Evolutionary conservation across 2,113 vertebrate species (phyloP), one percentile per base, ranked within the genome.

Genomic region (Apus apus): DNA sequence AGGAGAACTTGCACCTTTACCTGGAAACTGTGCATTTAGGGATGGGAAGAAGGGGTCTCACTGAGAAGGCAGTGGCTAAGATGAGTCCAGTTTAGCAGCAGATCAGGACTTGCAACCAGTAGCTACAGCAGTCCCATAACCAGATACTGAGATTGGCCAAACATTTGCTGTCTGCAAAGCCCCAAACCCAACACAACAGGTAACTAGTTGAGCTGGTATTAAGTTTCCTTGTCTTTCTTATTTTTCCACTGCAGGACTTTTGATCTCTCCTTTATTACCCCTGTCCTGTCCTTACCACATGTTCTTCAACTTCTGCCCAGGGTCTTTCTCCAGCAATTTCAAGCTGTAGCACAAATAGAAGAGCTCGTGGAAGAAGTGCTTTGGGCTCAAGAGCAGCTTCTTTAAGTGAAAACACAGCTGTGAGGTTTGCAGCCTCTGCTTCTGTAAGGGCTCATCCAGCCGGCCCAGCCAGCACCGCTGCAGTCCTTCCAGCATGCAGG

Each of bases 361-460:
- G 66, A 88, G 87, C 84, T 93, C 8, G 11, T 97, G 97, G 95
- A 97, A 97, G 94, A 95, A 96, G 92, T 91, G 88, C 85, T 29
- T 51, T 13, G 5, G 93, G 91, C 88, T 96, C 88, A 66, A 87
- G 95, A 97, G 89, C 96, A 95, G 93, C 80, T 90, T 94, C 94
- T 94, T 94, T 97, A 98, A 98, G 97, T 97, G 96, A 96, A 98
- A 98, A 97, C 94, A 95, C 97, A 97, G 97, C 97, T 97, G 97
- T 95, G 96, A 95, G 93, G 85, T 93, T 97, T 95, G 77, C 89
- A 97, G 97, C 70, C 85, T 43, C 64, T 3, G 13, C 97, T 97
- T 86, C 95, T 91, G 93, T 95, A 97, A 91, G 92, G 94, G 91
- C 86, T 96, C 83, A 10, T 95, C 97, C 96, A 96, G 80, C 57